Evolutionary conservation across 2,797 vertebrate genomes (phyloP), one percentile per base, ranked within the genome.

Genomic region (Malurus leucopterus): DNA sequence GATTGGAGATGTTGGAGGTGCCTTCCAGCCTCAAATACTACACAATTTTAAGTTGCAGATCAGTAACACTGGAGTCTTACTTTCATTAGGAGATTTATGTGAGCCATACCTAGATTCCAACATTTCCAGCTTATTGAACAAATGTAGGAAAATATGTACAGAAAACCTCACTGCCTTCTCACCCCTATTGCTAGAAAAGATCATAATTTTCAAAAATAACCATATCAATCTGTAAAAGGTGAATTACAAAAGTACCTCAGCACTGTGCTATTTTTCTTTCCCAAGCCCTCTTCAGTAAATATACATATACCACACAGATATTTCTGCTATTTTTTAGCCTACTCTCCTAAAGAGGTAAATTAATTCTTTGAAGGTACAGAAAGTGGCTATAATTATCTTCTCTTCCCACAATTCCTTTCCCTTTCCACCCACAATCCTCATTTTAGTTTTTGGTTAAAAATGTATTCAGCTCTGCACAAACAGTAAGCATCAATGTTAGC

Each of bases 401-500:
- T 41, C 38, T 86, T 94, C 80, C 84, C 78, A 91, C 57, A 91
- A 8, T 73, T 88, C 86, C 61, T 63, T 58, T 77, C 73, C 20
- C 47, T 93, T 59, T 86, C 86, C 86, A 84, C 74, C 61, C 88
- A 82, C 77, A 63, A 79, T 32, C 12, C 53, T 76, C 79, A 69
- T 71, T 91, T 88, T 63, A 91, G 90, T 55, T 91, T 78, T 70
- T 24, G 11, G 46, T 90, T 86, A 82, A 91, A 87, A 91, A 76
- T 13, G 4, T n/a, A 69, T 30, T 40, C 24, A 63, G 51, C 41
- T 86, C 71, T 49, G 38, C 57, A 43, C n/a, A 55, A 90, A 41
- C 23, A 2, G 0, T 30, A 73, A 43, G 49, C 43, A 85, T 54
- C 59, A 20, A 22, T 8, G 46, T 59, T 17, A n/a, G 24, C 54